Percentiles rank a stretch among this genome's conserved stretches.
phyloP scores from a whole-genome alignment of 1,140 invertebrate genomes.

The Manduca sexta region DNA sequence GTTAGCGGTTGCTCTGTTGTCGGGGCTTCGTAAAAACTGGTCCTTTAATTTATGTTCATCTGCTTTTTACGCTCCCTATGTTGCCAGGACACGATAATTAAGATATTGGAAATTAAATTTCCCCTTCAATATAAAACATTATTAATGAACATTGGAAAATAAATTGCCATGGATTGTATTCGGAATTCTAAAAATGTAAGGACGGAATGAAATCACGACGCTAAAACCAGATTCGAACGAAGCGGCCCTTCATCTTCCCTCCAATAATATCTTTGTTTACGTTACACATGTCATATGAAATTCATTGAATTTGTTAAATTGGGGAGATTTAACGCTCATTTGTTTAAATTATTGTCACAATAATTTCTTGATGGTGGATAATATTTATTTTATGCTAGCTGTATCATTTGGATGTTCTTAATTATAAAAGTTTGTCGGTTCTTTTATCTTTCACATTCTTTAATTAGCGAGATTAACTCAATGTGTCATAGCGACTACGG shows the following conservation, averaged over 20 bases:
- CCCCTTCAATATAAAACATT: too few relatives aligned
- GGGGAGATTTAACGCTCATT: slow-evolving; percentile 10
- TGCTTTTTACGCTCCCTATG: too few relatives aligned
- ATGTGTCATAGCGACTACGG: slow-evolving; percentile 9
- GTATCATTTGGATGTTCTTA: too few relatives aligned
- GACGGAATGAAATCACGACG: slow-evolving; percentile 28
- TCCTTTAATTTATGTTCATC: too few relatives aligned
- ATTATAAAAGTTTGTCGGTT: too few relatives aligned
- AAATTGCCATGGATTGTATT: neutral
- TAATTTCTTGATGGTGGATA: slow-evolving; percentile 21
- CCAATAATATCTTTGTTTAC: slow-evolving; percentile 43
- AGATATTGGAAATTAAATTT: too few relatives aligned
- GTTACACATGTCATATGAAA: slow-evolving; percentile 19
- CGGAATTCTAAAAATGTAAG: slow-evolving; percentile 24
- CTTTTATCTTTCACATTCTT: too few relatives aligned
- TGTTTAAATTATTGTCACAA: slow-evolving; percentile 25
- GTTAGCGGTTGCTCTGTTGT: neutral
- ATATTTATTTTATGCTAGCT: too few relatives aligned
- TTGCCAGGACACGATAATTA: too few relatives aligned
- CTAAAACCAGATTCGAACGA: slow-evolving; percentile 32
- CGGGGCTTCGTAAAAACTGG: too few relatives aligned
- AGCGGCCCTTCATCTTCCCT: slow-evolving; percentile 31
- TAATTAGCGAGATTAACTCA: too few relatives aligned
- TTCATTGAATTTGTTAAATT: slow-evolving; percentile 4
- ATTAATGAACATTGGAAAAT: too few relatives aligned